phyloP scores from a whole-genome alignment of 1,140 invertebrate species.

The Brachionus manjavacas region DNA sequence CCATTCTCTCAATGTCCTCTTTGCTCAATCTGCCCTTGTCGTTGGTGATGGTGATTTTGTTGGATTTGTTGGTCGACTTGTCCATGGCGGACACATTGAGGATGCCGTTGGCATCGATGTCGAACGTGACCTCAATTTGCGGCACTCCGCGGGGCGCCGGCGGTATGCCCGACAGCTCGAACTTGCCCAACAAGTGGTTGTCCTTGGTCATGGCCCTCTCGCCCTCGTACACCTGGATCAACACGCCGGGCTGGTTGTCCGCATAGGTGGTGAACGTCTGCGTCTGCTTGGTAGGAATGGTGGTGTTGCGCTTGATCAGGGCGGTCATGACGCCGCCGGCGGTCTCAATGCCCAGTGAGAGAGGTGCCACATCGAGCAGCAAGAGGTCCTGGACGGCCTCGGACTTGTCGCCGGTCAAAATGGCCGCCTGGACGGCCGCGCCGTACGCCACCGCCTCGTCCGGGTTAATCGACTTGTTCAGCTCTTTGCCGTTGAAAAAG shows the following conservation, averaged over 20 bases:
- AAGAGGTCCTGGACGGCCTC: conserved; percentile 90
- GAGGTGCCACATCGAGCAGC: conserved; percentile 90
- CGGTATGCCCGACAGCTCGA: conserved; percentile 95
- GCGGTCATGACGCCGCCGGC: conserved; percentile 99
- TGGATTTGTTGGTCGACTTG: conserved; percentile 93
- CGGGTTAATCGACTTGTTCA: conserved; percentile 93
- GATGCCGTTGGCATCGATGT: conserved; percentile 99
- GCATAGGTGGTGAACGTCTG: conserved; percentile 98
- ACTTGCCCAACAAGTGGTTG: conserved; percentile 93
- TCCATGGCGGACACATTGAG: conserved; percentile 82
- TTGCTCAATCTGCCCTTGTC: conserved; percentile 92
- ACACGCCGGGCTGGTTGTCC: conserved; percentile 98
- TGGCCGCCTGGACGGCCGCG: conserved; percentile 92
- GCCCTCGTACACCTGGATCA: conserved; percentile 89
- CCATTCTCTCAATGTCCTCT: conserved; percentile 97
- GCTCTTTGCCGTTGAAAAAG: conserved; percentile 95
- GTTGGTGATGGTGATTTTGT: conserved; percentile 97
- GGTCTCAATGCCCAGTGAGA: conserved; percentile 98
- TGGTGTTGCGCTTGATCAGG: conserved; percentile 91
- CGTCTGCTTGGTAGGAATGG: conserved; percentile 99
- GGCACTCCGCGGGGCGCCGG: conserved; percentile 93
- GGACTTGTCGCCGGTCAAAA: conserved; percentile 60
- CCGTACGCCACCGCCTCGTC: conserved; percentile 77
- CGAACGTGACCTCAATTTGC: conserved; percentile 96
- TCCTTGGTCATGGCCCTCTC: conserved; percentile 99